A percentile compares a stretch with the other conserved stretches of the same genome.
Evolutionary conservation across 2,888 invertebrate species (phyloP).

Genomic region (Stenodema calcarata): DNA sequence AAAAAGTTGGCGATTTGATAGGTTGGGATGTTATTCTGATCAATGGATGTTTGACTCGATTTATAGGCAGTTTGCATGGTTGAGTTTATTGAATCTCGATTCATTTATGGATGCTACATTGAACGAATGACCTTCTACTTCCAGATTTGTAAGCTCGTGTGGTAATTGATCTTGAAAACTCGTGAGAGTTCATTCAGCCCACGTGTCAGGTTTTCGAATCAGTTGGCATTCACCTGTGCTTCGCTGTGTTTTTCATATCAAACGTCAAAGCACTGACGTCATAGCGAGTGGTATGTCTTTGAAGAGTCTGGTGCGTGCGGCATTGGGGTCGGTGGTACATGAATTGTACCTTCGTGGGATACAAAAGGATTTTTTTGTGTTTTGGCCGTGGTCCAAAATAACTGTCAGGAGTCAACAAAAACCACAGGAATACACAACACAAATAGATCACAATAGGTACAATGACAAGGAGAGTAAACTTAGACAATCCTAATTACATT

Average conservation of each 20-base stretch:
- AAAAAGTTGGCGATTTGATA: too few relatives aligned
- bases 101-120: too few relatives aligned
- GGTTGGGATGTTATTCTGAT: too few relatives aligned
- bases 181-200: not conserved
- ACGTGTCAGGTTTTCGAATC: not conserved
- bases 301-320: not conserved
- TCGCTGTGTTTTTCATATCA: not conserved
- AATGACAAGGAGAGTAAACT: not conserved
- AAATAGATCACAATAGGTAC: not conserved
- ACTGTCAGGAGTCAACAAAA: conserved; percentile 29
- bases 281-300: not conserved
- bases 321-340: not conserved
- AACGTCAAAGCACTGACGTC: not conserved
- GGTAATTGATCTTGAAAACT: not conserved
- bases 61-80: too few relatives aligned
- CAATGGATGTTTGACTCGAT: too few relatives aligned
- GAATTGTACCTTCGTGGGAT: not conserved
- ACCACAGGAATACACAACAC: not conserved
- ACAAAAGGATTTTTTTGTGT: too few relatives aligned
- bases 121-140: too few relatives aligned
- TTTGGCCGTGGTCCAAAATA: conserved; percentile 32
- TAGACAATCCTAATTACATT: not conserved
- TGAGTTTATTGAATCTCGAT: too few relatives aligned
- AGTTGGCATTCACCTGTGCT: not conserved
- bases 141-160: too few relatives aligned